Evolutionary conservation across 2,888 invertebrate species (phyloP), one percentile per base, ranked within the genome.

Genomic region (Drosophila atroscutellata): DNA sequence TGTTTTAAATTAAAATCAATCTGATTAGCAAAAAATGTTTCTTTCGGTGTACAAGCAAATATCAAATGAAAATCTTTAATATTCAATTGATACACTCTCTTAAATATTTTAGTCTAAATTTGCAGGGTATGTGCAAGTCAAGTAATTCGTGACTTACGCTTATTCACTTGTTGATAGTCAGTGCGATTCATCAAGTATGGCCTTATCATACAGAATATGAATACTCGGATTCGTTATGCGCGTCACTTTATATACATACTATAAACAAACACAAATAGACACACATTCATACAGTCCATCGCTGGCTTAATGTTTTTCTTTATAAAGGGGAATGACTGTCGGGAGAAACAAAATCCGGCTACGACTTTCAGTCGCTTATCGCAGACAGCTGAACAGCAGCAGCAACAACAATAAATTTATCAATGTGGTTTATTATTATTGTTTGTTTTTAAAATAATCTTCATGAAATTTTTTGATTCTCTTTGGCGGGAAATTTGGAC

Each of bases 281-380:
- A 2, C 18, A 50, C 30, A 51, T 49, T 56, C 64, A 75, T 55
- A 69, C 39, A 39, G 45, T 45, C 56, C 60, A 57, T 26, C n/a
- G 20, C 34, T 55, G 37, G 47, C 61, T 71, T 65, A 34, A 47
- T 56, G 39, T 24, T 67, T 86, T 86, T 89, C 89, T 62, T 68
- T 37, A 69, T 83, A 81, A 89, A 62, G 78, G 69, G 72, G 67
- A 59, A 77, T 83, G 83, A 86, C 77, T 83, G 83, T 83, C 49
- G 47, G 55, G 42, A 15, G 55, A 32, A 58, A 68, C 45, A 59
- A 54, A 80, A 28, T 52, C 50, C 42, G 60, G 32, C 51, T 26
- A 24, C n/a, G 60, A 55, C 24, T 32, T 60, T 50, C 49, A 30
- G 37, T 11, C 1, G 28, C 66, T 80, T 75, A 77, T 77, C 77